Evolutionary conservation across 2,113 vertebrate genomes (phyloP).

Genomic region (Tragelaphus buxtoni): DNA sequence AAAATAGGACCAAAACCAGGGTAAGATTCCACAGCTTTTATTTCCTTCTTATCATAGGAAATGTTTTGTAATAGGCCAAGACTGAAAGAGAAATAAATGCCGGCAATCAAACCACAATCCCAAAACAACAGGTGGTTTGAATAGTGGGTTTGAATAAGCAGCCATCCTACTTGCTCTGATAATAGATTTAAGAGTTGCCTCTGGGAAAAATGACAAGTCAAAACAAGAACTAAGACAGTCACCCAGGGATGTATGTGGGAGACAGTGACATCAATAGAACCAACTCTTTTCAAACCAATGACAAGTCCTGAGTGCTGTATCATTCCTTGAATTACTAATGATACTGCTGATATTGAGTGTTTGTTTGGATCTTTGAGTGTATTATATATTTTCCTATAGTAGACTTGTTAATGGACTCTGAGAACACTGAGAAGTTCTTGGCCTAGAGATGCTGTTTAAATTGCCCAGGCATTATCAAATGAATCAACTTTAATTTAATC

Average conservation of each 20-base stretch:
- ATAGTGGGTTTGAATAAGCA: conserved; percentile 16
- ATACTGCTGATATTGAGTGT: not conserved
- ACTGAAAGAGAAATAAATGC: conserved; percentile 18
- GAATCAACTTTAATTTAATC: not conserved
- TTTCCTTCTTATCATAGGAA: not conserved
- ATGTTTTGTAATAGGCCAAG: conserved; percentile 19
- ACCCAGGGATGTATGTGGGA: not conserved
- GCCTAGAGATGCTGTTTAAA: not conserved
- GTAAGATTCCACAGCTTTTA: not conserved
- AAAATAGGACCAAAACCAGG: not conserved
- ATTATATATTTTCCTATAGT: conserved; percentile 12
- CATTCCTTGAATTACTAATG: conserved; percentile 25
- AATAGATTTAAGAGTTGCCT: conserved; percentile 23
- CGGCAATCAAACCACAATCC: not conserved
- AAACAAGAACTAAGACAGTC: not conserved
- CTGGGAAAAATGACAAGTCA: conserved; percentile 35
- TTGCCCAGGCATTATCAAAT: not conserved
- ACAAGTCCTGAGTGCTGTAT: not conserved
- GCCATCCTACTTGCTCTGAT: not conserved
- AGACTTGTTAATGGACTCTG: not conserved
- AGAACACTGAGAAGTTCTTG: not conserved
- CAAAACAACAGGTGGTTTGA: conserved; percentile 32
- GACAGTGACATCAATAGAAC: conserved; percentile 41
- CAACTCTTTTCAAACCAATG: conserved; percentile 6
- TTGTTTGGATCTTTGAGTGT: conserved; percentile 36